Evolutionary conservation across 2,113 vertebrate genomes (phyloP), one percentile per base, ranked within the genome.

Genomic region (Halichoerus grypus): DNA sequence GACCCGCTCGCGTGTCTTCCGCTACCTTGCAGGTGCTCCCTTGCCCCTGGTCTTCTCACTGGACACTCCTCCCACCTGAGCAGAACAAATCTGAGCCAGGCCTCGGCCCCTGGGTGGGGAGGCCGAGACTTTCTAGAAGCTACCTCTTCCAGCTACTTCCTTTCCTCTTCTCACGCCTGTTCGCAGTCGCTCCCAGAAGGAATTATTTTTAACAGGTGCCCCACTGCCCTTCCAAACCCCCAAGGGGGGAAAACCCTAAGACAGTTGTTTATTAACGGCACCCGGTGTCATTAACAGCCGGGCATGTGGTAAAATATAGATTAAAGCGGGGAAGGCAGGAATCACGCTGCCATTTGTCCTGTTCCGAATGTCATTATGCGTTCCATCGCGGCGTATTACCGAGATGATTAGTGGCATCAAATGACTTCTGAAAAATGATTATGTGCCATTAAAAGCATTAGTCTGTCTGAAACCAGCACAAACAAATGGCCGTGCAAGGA

Each of bases 351-450:
- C 98, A 96, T 98, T 98, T 98, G 93, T 98, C 98, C 99, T 97
- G 96, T 74, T 98, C 97, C 91, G 92, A 96, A 89, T 97, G 98
- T 98, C 98, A 98, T 98, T 98, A 97, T 77, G 88, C 96, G 67
- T 97, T 98, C 98, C 98, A 94, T 95, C 77, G 95, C 92, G 95
- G 98, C 96, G 18, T 91, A 98, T 98, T 98, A 97, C 98, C 2
- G 86, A 97, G 95, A 93, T 98, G 98, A 98, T 99, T 98, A 99
- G 99, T 98, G 97, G 98, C 98, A 98, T 99, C 99, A 98, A 98
- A 98, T 98, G 98, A 98, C 98, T 99, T 97, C 98, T 98, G 99
- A 99, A 98, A 99, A 98, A 99, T 98, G 98, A 99, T 99, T 97
- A 98, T 97, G 98, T 98, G 98, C 98, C 99, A 99, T 99, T 99